Base-by-base conservation (phyloP, 2,113 vertebrate genomes). In the Crotalus horridus region DNA sequence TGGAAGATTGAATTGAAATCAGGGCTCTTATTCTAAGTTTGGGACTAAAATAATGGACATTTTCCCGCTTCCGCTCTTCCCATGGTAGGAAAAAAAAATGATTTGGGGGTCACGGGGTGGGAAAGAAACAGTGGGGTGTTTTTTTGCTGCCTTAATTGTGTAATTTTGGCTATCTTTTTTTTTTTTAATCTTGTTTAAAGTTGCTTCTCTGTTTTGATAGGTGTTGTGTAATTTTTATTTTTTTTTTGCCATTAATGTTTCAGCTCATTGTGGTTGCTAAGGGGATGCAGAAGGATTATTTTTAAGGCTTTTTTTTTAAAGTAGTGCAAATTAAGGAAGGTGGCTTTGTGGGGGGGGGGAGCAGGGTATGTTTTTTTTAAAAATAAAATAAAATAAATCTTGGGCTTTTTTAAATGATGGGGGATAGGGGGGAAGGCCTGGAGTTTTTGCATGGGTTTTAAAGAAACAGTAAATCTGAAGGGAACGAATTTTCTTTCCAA, bases 1-100 rank as follows among this genome's bases (percentile, higher is more conserved):
- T 95, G 97, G 97, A 96, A 94, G 95, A 96, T 95, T 95, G 96
- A 95, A 96, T 90, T 94, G 95, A 64, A 95, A 89, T 6, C 93
- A 95, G 94, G 96, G 96, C 96, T 95, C 96, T 94, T 94, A 89
- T 92, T 81, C 93, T 91, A 91, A 88, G 93, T 74, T 90, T 61
- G 59, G 54, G 61, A 54, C 93, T 94, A 92, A 94, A 94, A 15
- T 24, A 69, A 69, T 69, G 61, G 7, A 95, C 94, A 81, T 92
- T 0, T 58, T 89, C 61, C 87, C 91, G 43, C 10, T 26, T 15
- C 33, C 15, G 33, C n/a, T n/a, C 88, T 48, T 33, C 54, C 26
- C 33, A 93, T 17, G 56, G 90, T 85, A 93, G 94, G 95, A 90
- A 94, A 24, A 90, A 94, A 24, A 26, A 51, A 15, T 43, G 88